phyloP scores from a whole-genome alignment of 2,888 invertebrate genomes.

The Euspilapteryx auroguttella region DNA sequence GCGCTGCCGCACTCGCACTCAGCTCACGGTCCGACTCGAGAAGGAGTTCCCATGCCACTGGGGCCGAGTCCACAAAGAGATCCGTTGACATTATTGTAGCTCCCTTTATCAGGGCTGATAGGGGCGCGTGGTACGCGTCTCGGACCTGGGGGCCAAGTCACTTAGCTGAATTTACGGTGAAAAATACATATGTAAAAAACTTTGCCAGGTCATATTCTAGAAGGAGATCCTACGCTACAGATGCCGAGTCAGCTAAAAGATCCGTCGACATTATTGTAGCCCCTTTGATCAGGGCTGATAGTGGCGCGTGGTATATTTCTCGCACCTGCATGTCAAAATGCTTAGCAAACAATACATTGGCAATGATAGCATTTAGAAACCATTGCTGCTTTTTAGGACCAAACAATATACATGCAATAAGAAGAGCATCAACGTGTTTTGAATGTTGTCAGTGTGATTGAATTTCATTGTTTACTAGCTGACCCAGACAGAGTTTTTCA shows the following conservation, averaged over 20 bases:
- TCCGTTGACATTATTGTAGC: slow-evolving; percentile 88
- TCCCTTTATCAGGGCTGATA: slow-evolving; percentile 86
- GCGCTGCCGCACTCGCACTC: slow-evolving; percentile 80
- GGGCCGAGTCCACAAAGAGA: slow-evolving; percentile 83
- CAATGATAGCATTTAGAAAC: too few relatives aligned
- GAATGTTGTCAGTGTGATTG: too few relatives aligned
- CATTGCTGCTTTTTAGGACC: too few relatives aligned
- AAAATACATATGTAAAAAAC: too few relatives aligned
- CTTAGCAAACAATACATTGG: too few relatives aligned
- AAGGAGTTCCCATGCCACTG: slow-evolving; percentile 93
- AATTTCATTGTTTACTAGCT: too few relatives aligned
- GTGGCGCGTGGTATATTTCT: slow-evolving; percentile 86
- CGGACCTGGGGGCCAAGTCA: slow-evolving; percentile 69
- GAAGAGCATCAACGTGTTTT: too few relatives aligned
- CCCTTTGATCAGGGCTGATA: slow-evolving; percentile 86
- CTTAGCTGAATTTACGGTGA: too few relatives aligned
- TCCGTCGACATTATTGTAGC: slow-evolving; percentile 88
- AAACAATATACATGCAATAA: too few relatives aligned
- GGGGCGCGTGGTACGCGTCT: slow-evolving; percentile 86
- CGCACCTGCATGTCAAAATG: too few relatives aligned
- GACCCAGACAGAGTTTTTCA: too few relatives aligned
- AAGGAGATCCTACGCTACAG: slow-evolving; percentile 93
- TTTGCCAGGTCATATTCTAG: slow-evolving; percentile 90
- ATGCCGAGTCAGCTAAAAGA: slow-evolving; percentile 83
- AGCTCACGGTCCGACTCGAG: slow-evolving; percentile 90